Conservation (phyloP, 2,888 invertebrate genomes). For the Acleris sparsana region DNA sequence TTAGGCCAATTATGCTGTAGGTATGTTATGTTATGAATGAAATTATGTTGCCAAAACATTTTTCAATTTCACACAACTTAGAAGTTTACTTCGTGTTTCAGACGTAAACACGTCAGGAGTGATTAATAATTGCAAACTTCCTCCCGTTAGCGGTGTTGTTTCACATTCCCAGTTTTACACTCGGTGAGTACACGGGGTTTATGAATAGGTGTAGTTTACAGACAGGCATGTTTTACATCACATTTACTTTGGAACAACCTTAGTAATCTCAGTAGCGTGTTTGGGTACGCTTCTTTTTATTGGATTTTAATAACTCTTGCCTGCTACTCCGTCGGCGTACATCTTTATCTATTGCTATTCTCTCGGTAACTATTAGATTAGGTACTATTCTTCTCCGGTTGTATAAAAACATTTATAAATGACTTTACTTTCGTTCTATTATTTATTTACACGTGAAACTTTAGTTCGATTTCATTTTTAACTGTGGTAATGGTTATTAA, state of each 20-base stretch:
- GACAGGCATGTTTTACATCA: slow-evolving; percentile 26
- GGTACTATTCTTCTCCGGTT: too few species aligned
- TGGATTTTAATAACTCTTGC: too few species aligned
- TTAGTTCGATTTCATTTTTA: too few species aligned
- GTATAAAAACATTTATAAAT: too few species aligned
- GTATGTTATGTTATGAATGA: not conserved
- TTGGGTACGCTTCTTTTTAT: too few species aligned
- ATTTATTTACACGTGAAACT: too few species aligned
- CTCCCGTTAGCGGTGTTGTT: slow-evolving; percentile 11
- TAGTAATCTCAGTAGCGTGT: not conserved
- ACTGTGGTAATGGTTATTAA: too few species aligned
- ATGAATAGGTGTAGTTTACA: slow-evolving; percentile 7
- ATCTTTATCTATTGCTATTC: too few species aligned
- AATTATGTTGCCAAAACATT: slow-evolving; percentile 6
- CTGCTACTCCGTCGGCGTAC: too few species aligned
- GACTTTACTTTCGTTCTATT: too few species aligned
- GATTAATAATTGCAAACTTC: slow-evolving; percentile 26
- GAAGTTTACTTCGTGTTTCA: slow-evolving; percentile 12
- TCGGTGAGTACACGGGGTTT: slow-evolving; percentile 3
- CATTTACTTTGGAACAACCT: slow-evolving; percentile 18
- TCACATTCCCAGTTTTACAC: slow-evolving; percentile 10
- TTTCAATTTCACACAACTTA: slow-evolving; percentile 9
- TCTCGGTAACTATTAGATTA: too few species aligned
- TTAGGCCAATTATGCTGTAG: not conserved
- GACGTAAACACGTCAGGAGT: slow-evolving; percentile 19